Conservation (phyloP, 2,888 invertebrate species). For the Ophion costatus region DNA sequence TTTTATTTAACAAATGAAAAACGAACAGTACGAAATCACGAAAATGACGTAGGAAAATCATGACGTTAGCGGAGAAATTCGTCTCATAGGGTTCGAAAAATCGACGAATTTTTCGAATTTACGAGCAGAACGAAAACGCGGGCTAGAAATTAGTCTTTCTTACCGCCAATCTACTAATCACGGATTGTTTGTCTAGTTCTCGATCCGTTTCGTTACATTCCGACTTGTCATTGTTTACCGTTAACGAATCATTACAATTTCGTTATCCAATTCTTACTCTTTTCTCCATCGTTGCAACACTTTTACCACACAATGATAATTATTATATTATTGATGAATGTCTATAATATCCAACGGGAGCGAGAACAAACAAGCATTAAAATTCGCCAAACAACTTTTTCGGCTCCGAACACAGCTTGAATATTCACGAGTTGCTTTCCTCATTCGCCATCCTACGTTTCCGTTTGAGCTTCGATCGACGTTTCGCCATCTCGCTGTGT, state of each 20-base stretch:
- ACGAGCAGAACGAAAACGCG: background rate
- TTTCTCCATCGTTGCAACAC: slow-evolving; percentile 47
- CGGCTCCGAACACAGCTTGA: slow-evolving; percentile 1
- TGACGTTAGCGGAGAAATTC: background rate
- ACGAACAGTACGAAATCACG: slow-evolving; percentile 34
- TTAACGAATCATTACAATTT: slow-evolving; percentile 49
- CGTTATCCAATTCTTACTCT: slow-evolving; percentile 31
- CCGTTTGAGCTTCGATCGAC: slow-evolving; percentile 24
- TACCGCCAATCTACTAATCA: background rate
- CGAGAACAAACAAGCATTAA: slow-evolving; percentile 8
- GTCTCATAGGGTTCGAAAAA: slow-evolving; percentile 12
- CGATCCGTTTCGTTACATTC: slow-evolving; percentile 62
- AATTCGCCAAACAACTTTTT: slow-evolving; percentile 23
- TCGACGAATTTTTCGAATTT: slow-evolving; percentile 39
- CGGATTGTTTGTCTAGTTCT: slow-evolving; percentile 22
- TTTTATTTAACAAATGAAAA: slow-evolving; percentile 1
- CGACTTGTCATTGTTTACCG: slow-evolving; percentile 40
- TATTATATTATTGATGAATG: slow-evolving; percentile 26
- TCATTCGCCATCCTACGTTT: background rate
- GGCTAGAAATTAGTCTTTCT: background rate
- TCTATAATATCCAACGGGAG: slow-evolving; percentile 3
- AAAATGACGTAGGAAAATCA: slow-evolving; percentile 6
- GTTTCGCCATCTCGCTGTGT: slow-evolving; percentile 3
- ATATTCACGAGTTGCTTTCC: slow-evolving; percentile 28
- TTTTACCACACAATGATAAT: slow-evolving; percentile 46